phyloP scores from a whole-genome alignment of 1,140 invertebrate genomes.

The Microvelia longipes region DNA sequence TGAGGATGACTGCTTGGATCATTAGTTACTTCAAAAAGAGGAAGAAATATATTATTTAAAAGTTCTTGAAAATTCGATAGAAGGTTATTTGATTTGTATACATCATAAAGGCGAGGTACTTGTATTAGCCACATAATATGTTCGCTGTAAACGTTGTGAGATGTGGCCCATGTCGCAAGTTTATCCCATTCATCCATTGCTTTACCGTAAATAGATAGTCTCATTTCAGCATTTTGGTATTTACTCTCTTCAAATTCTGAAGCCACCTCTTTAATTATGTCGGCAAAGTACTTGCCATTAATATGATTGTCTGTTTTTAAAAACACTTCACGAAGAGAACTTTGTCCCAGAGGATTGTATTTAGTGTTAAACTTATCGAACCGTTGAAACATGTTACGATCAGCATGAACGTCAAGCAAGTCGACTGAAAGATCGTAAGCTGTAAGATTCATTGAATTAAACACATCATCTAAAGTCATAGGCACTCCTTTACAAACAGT shows the following conservation, averaged over 20 bases:
- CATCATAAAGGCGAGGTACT: conserved; percentile 84
- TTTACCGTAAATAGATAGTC: conserved; percentile 94
- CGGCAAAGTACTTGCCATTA: conserved; percentile 92
- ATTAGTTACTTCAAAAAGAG: conserved; percentile 90
- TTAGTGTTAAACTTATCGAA: conserved; percentile 99
- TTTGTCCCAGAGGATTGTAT: conserved; percentile 98
- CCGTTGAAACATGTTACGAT: conserved; percentile 87
- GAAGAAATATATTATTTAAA: conserved; percentile 87
- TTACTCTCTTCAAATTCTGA: conserved; percentile 96
- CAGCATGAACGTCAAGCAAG: conserved; percentile 95
- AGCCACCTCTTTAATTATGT: conserved; percentile 73
- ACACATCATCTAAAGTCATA: conserved; percentile 86
- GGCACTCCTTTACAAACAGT: conserved; percentile 49
- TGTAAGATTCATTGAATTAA: conserved; percentile 85
- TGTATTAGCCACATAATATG: conserved; percentile 95
- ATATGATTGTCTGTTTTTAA: conserved; percentile 96
- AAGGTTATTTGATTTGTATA: conserved; percentile 90
- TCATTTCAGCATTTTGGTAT: conserved; percentile 91
- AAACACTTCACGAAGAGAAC: conserved; percentile 87
- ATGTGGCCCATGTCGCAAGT: conserved; percentile 85
- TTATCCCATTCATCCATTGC: conserved; percentile 88
- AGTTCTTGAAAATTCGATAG: conserved; percentile 91
- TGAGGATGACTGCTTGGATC: conserved; percentile 83
- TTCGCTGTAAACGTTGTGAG: conserved; percentile 74
- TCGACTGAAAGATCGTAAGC: conserved; percentile 97